Evolutionary conservation across 2,888 invertebrate genomes (phyloP), one percentile per base, ranked within the genome.

Genomic region (Hirtodrosophila trivittata): DNA sequence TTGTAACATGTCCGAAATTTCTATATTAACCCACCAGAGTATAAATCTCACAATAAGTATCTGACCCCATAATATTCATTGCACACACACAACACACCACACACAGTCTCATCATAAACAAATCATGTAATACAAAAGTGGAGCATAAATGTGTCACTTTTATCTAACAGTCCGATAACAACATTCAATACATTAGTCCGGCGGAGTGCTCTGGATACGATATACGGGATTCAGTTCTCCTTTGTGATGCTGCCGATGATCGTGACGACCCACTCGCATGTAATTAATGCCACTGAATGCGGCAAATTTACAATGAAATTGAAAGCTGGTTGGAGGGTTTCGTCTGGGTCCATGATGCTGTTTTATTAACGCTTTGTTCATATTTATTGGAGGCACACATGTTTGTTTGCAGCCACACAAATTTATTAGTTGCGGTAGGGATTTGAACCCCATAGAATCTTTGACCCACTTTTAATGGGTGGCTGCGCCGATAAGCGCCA

Each of bases 151-250:
- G 57, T 71, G 66, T 65, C 65, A 59, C 45, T 63, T 77, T 69
- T 66, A 74, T 75, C 78, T 60, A 73, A 72, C 64, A 62, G 21
- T 54, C 37, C 35, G 65, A 77, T 74, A 69, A 74, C 54, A 55
- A 68, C 54, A 62, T 49, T 58, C 50, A 33, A 37, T 41, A 16
- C 33, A 41, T 21, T 21, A 21, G 18, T 21, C 18, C 2, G 5
- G 5, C 18, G 5, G 18, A 21, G 32, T 9, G 10, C 10, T 9
- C n/a, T 32, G 32, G 3, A 32, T n/a, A 32, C 9, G 3, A 32
- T 9, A 21, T 4, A 9, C 1, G 30, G 1, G 12, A 42, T 38
- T 39, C 13, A 32, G 6, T 38, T 16, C 25, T 69, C 45, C 56
- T 76, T 72, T 72, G 59, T 55, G 74, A 55, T 21, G 56, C 66